Conservation (phyloP, 2,888 invertebrate genomes). For the Tryphoninae sp. region DNA sequence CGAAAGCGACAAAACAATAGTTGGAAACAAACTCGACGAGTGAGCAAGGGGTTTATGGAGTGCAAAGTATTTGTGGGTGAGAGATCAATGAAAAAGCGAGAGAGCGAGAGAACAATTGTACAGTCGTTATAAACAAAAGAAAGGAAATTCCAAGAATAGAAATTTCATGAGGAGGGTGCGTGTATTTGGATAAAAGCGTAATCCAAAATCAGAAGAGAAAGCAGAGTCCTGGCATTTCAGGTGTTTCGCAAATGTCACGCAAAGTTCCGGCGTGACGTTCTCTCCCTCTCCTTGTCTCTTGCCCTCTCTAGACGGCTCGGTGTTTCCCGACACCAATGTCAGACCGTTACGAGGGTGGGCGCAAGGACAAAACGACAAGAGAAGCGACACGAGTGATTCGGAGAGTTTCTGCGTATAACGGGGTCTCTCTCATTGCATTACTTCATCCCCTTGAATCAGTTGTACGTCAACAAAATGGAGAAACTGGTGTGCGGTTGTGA, state of each 20-base stretch:
- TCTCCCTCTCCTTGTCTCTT: no score
- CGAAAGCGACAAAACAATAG: constrained; percentile 2
- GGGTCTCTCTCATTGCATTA: constrained; percentile 39
- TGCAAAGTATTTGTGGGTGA: neutral
- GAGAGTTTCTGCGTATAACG: constrained; percentile 41
- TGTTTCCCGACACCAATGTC: neutral
- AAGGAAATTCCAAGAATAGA: constrained; percentile 22
- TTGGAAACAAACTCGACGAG: neutral
- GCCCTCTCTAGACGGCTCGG: neutral
- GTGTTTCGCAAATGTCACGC: constrained; percentile 43
- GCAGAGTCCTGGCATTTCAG: constrained; percentile 4
- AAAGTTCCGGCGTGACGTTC: constrained; percentile 35
- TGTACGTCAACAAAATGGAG: constrained; percentile 32
- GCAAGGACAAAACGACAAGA: constrained; percentile 9
- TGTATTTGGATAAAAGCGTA: constrained; percentile 42
- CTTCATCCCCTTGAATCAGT: constrained; percentile 21
- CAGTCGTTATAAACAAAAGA: constrained; percentile 45
- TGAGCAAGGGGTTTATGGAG: neutral
- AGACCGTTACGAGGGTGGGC: constrained; percentile 12
- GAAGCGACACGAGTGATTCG: constrained; percentile 5
- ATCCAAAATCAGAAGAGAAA: constrained; percentile 35
- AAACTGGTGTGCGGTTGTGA: neutral
- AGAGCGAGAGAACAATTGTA: constrained; percentile 19
- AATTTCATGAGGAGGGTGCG: constrained; percentile 15
- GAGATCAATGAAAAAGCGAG: neutral